Evolutionary conservation across 1,140 invertebrate genomes (phyloP).

Genomic region (Holcopasites calliopsidis): DNA sequence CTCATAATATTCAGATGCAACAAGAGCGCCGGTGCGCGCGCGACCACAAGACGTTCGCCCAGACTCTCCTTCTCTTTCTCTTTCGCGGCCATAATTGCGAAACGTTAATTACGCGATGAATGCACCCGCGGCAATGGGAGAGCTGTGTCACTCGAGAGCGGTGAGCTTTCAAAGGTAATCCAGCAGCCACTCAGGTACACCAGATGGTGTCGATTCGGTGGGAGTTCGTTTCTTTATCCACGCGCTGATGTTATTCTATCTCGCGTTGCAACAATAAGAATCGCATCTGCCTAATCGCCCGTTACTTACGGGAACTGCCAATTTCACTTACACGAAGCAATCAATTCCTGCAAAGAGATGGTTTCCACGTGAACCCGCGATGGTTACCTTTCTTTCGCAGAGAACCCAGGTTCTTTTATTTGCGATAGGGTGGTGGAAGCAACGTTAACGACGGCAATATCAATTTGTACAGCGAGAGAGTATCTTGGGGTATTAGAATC

Average conservation of each 20-base stretch:
- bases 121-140: slow-evolving; percentile 52
- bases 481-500: not conserved
- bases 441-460: not conserved
- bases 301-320: not conserved
- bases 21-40: slow-evolving; percentile 41
- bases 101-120: slow-evolving; percentile 72
- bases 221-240: slow-evolving; percentile 31
- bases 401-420: too few species aligned
- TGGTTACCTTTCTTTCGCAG: too few species aligned
- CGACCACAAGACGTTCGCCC: slow-evolving; percentile 40
- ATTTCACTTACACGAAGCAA: not conserved
- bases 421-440: not conserved
- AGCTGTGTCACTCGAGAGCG: slow-evolving; percentile 48
- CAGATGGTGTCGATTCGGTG: slow-evolving; percentile 48
- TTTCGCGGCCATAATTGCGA: slow-evolving; percentile 64
- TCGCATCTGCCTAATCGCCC: slow-evolving; percentile 42
- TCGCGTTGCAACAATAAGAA: slow-evolving; percentile 27
- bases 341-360: too few species aligned
- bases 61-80: slow-evolving; percentile 36
- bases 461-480: not conserved
- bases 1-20: slow-evolving; percentile 62
- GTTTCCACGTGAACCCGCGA: too few species aligned
- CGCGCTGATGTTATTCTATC: slow-evolving; percentile 21
- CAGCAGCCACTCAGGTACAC: slow-evolving; percentile 48
- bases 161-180: slow-evolving; percentile 58